Percentiles rank a stretch among this genome's conserved stretches.
phyloP scores from a whole-genome alignment of 2,888 invertebrate species.

The Pristionchus exspectatus region DNA sequence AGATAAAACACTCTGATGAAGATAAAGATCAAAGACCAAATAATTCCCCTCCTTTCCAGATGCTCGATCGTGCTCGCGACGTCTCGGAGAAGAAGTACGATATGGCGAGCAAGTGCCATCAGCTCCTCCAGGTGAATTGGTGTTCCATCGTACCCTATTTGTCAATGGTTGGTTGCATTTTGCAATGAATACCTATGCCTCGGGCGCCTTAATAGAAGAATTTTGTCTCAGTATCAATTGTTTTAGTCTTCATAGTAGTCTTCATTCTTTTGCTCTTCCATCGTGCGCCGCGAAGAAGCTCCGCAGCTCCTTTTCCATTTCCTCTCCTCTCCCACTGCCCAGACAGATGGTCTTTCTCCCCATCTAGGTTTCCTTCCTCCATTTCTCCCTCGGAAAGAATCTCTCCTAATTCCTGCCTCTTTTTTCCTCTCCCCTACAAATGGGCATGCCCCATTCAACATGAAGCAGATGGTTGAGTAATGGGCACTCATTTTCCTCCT shows the following conservation, averaged over 20 bases:
- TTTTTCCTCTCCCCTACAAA: background rate
- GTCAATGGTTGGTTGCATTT: too few species aligned
- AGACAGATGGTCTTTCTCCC: too few species aligned
- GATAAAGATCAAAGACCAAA: background rate
- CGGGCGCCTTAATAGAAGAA: too few species aligned
- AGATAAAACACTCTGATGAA: background rate
- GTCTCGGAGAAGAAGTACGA: conserved; percentile 97
- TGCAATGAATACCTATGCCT: too few species aligned
- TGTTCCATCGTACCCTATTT: too few species aligned
- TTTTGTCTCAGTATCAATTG: too few species aligned
- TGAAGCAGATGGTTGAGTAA: background rate
- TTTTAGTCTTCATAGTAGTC: too few species aligned
- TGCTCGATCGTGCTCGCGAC: conserved; percentile 83
- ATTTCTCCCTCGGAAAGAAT: too few species aligned
- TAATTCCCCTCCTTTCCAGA: background rate
- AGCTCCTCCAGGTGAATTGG: conserved; percentile 56
- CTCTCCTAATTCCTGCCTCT: background rate
- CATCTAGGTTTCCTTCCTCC: too few species aligned
- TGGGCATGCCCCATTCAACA: background rate
- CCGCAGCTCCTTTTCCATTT: background rate
- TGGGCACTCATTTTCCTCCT: background rate
- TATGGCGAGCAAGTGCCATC: conserved; percentile 83
- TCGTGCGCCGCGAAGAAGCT: too few species aligned
- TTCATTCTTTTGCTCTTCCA: too few species aligned
- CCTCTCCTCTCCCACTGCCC: too few species aligned